Base-by-base conservation (phyloP, 1,140 invertebrate species). In the Achatina immaculata region DNA sequence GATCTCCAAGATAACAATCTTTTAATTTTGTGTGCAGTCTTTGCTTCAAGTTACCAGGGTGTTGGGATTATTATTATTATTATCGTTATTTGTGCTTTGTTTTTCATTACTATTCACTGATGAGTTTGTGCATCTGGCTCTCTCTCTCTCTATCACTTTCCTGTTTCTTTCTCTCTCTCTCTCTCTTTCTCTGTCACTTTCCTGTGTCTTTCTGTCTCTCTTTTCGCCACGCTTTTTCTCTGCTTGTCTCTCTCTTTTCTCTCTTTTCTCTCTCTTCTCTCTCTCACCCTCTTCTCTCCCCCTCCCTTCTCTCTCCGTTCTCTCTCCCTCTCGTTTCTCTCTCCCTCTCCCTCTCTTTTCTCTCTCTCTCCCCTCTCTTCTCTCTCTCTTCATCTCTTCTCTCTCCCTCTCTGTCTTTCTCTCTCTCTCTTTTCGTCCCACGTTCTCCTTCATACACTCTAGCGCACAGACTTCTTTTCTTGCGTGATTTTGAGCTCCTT, bases 181-280 rank as follows among this genome's bases (percentile, higher is more conserved):
- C n/a, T 77, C 75, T 77, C 28, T 77, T 55, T 77, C 75, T 77
- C 36, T 77, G n/a, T 48, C 19, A 21, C 43, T 77, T 21, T 38
- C 55, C 28, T 58, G 24, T 62, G 48, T 31, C 38, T 21, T 40
- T 65, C 55, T 66, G 19, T 34, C 28, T 66, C 38, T 48, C 55
- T 9, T 34, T 38, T 0, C 7, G n/a, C 42, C 3, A 42, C 38
- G 2, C 55, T 43, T n/a, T 66, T 16, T 58, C 11, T 58, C 55
- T 58, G 55, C n/a, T 3, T 58, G 11, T 58, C 14, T 58, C 14
- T 58, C 55, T 68, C 36, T 51, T 28, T 24, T 38, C 40, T 31
- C 19, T 0, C 11, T n/a, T n/a, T n/a, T 51, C 31, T 16, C 21
- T 9, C 16, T 34, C n/a, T 1, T 55, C 38, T 16, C 34, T 55